Evolutionary conservation across 2,797 vertebrate species (phyloP), one percentile per base, ranked within the genome.

Genomic region (Muscicapa comitata): DNA sequence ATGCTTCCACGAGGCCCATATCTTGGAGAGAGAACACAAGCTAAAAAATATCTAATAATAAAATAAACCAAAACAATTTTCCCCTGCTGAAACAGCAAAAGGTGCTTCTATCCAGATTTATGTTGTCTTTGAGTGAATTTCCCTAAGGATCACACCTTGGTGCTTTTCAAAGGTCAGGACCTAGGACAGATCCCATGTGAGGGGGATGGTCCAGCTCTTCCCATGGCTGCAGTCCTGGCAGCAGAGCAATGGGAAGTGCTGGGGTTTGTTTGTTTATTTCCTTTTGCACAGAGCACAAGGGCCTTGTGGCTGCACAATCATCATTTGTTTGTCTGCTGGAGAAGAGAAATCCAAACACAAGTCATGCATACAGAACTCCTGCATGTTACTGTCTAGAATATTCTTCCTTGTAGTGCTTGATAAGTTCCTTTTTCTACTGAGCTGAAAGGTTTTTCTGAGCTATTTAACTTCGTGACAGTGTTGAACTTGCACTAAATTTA

Each of bases 401-500:
- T 47, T 90, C 71, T 90, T 58, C 21, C 31, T 55, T 67, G 51
- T 24, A 29, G 26, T 89, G 29, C n/a, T 79, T 88, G 47, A 33
- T 54, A 54, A 80, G 23, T 72, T 87, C 13, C 19, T 48, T 79
- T 81, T 87, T 51, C 40, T 14, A 33, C 45, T 37, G 17, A 91
- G 38, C 33, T 4, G 1, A 47, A 74, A 91, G 68, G 7, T 43
- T 80, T 92, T 67, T 74, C 65, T 82, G 33, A 86, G 84, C 78
- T 84, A 6, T 93, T 95, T 88, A 59, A 82, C 63, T 90, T 66
- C 37, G 35, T 90, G 77, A 57, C 77, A 55, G n/a, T 21, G 62
- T 84, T 73, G 81, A 86, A 89, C 33, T 71, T 62, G 19, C 33
- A 47, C 81, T 74, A 45, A 75, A 83, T 77, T 94, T 55, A 72